Evolutionary conservation across 64 coral and sea anemone species (phyloP), one percentile per base, ranked within the genome.

Genomic region (Pocillopora verrucosa): DNA sequence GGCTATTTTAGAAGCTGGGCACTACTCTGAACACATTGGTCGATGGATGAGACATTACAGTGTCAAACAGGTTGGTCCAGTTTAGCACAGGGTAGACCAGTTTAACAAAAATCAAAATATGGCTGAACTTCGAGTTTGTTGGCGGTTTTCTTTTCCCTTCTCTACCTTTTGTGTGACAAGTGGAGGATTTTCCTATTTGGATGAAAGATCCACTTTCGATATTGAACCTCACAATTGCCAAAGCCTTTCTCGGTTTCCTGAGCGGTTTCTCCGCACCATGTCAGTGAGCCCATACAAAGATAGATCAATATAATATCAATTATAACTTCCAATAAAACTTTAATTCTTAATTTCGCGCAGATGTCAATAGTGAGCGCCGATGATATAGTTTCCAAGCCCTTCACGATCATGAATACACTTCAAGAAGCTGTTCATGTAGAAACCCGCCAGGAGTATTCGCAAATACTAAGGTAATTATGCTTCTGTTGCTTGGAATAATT

Each of bases 1-100:
- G 36, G 76, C 85, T 58, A 91, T 99, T 22, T 56, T 99, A 56
- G 86, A 67, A 19, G 82, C 93, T 60, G 97, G 97, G 69, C 97
- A 99, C 72, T 99, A 99, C 58, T 94, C 97, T 25, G 91, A 99
- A 30, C 90, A 93, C 84, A 90, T 99, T 22, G 91, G 75, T 51
- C 77, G 93, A 11, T 99, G 97, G 97, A 99, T 99, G 93, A 95
- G 89, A 75, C 91, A 95, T 51, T 98, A 90, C 58, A 89, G 90
- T 34, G 72, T 90, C 17, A 94, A 95, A 38, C 91, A 95, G 94
- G 94, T 95, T 51, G 1, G 12, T 74, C 26, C 10, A 19, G 36
- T 24, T 51, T 51, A 51, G 41, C 1, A 4, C 41, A 51, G 41
- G 41, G 3, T 51, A 51, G 3, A 51, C 7, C 41, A 51, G 41